phyloP scores from a whole-genome alignment of 2,888 invertebrate species.

The Tryphoninae sp. region DNA sequence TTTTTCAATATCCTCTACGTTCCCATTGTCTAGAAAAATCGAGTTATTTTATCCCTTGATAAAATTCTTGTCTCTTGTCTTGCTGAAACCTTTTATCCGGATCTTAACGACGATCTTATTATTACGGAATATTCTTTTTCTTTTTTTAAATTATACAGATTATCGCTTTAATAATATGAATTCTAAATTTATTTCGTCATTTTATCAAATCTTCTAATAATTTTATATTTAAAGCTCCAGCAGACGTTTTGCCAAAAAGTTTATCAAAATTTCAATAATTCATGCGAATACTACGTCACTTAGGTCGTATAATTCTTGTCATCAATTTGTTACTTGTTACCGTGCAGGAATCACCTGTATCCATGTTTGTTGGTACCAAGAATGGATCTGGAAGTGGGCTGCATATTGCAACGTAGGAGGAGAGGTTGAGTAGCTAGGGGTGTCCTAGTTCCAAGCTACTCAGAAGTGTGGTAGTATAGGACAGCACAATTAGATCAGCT shows the following conservation, averaged over 20 bases:
- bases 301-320: too few species aligned
- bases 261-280: too few species aligned
- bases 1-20: constrained; percentile 50
- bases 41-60: neutral
- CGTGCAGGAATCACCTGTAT: neutral
- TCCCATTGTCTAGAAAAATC: neutral
- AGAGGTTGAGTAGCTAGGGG: constrained; percentile 31
- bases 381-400: neutral
- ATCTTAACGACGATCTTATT: neutral
- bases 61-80: neutral
- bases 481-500: constrained; percentile 64
- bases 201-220: too few species aligned
- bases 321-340: neutral
- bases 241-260: too few species aligned
- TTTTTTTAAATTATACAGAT: neutral
- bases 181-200: neutral
- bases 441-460: constrained; percentile 44
- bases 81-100: neutral
- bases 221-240: too few species aligned
- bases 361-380: neutral
- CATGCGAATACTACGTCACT: too few species aligned
- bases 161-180: neutral
- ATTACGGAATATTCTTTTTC: neutral
- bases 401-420: constrained; percentile 13
- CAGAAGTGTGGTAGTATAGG: constrained; percentile 30